Evolutionary conservation across 2,113 vertebrate genomes (phyloP).

Genomic region (Solenodon paradoxus): DNA sequence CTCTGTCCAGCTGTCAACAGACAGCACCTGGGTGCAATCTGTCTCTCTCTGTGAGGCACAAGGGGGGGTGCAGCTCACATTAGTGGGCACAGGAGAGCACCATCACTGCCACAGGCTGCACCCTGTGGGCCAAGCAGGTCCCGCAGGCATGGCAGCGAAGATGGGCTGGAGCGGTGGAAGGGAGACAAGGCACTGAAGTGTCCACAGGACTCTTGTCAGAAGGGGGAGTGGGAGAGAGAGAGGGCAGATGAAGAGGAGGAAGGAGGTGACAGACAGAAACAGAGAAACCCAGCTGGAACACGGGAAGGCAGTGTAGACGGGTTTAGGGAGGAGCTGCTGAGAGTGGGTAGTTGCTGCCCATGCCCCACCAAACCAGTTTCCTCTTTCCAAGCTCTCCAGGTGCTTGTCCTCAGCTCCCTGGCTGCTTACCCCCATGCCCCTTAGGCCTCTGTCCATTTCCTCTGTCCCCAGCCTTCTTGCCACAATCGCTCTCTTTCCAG

Average conservation of each 20-base stretch:
- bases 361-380: too few species aligned
- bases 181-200: not conserved
- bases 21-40: not conserved
- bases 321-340: too few species aligned
- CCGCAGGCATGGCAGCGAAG: not conserved
- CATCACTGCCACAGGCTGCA: not conserved
- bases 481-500: not conserved
- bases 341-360: too few species aligned
- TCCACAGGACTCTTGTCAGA: not conserved
- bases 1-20: not conserved
- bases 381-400: not conserved
- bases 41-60: not conserved
- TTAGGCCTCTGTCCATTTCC: not conserved
- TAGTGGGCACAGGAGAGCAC: not conserved
- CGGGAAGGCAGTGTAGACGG: not conserved
- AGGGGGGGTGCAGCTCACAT: not conserved
- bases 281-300: not conserved
- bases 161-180: too few species aligned
- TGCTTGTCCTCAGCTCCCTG: not conserved
- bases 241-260: not conserved
- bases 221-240: not conserved
- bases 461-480: not conserved
- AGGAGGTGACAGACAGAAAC: not conserved
- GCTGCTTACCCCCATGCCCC: too few species aligned
- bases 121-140: not conserved